These are phyloP conservation scores for Brachionus rubens DNA, from an alignment of 1,140 invertebrate genomes.

Conservation along the genomic window DNA sequence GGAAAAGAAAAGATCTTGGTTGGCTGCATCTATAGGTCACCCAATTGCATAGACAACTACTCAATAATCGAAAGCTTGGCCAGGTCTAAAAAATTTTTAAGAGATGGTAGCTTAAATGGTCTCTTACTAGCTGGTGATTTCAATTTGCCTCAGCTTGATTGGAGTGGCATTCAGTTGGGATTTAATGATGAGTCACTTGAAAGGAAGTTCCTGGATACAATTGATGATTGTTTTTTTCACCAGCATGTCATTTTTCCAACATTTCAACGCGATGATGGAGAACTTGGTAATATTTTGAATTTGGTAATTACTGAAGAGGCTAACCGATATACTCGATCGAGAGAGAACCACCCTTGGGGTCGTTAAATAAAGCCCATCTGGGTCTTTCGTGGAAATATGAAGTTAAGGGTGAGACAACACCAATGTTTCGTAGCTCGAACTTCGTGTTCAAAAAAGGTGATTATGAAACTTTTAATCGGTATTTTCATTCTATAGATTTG, in stretches of 20 bases:
- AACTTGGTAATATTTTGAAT: slow-evolving; percentile 5
- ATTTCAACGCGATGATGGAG: background rate
- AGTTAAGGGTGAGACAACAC: background rate
- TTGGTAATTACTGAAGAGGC: background rate
- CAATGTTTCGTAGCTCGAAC: background rate
- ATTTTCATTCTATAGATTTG: background rate
- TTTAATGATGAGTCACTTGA: too few species aligned
- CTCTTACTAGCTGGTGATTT: too few species aligned
- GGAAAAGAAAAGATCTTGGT: too few species aligned
- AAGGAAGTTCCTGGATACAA: too few species aligned
- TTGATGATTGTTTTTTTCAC: too few species aligned
- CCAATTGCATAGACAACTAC: too few species aligned
- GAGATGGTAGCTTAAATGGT: too few species aligned
- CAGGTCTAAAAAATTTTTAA: too few species aligned
- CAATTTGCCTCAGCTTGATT: too few species aligned
- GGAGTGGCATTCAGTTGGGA: too few species aligned
- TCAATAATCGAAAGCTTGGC: too few species aligned
- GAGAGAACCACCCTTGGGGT: background rate
- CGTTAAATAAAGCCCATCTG: background rate
- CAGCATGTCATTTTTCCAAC: background rate
- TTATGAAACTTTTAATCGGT: background rate
- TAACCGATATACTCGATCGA: background rate
- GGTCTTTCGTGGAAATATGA: background rate
- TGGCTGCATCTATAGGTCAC: too few species aligned
- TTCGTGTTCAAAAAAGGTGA: background rate